Evolutionary conservation across 2,888 invertebrate genomes (phyloP), one percentile per base, ranked within the genome.

Genomic region (Drosophila acutilabella): DNA sequence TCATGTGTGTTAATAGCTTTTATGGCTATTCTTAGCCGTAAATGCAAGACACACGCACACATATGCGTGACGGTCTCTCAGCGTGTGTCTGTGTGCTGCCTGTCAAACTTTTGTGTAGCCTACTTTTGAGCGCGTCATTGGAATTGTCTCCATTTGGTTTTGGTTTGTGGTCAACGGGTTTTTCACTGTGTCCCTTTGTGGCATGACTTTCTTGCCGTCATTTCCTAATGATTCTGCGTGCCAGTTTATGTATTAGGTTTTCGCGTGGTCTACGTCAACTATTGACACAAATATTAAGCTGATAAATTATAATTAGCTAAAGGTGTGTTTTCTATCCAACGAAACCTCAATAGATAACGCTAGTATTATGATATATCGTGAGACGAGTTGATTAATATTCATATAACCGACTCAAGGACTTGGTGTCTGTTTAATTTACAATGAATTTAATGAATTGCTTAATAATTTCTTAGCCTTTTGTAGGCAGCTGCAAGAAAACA

Each of bases 71-170:
- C 42, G 13, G 23, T 30, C 33, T 16, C 23, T 18, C 30, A 2
- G 10, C 10, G 0, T 47, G 42, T 47, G 14, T 36, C 8, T 58
- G 47, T 53, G 14, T 44, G 59, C 42, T 47, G 57, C 45, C 41
- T 60, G 47, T 30, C 52, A 61, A 64, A 47, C 52, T 61, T 58
- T 65, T 50, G 16, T 48, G 69, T 85, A 73, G 88, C 88, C 86
- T 88, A 88, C 82, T 82, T 88, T 79, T 62, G 45, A 71, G 88
- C 66, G 70, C 44, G n/a, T 18, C 45, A 45, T 59, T 50, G 45
- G 48, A 66, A 60, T 64, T 48, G 44, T 62, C 51, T 8, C 50
- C 47, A 53, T 76, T 50, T 54, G 7, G 20, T 20, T 20, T 20
- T 20, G 20, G 2, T 26, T 30, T 26, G 14, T 23, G 40, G 47